Percentiles rank a stretch among this genome's conserved stretches.
phyloP scores from a whole-genome alignment of 2,797 vertebrate species.

The Perdix hodgsoniae region DNA sequence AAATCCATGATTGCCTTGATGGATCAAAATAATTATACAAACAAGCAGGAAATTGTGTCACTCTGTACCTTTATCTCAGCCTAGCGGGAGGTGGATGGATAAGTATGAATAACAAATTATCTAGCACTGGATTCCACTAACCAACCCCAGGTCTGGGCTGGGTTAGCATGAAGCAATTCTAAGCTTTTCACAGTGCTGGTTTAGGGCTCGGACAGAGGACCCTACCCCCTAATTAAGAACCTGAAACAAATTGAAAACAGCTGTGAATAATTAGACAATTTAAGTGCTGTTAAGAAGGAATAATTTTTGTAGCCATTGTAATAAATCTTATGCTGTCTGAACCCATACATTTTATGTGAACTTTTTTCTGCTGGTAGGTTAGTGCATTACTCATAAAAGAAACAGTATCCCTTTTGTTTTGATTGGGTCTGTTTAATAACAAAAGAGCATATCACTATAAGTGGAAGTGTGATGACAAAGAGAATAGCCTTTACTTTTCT shows the following conservation, averaged over 20 bases:
- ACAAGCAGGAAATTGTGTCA: constrained; percentile 74
- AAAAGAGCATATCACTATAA: constrained; percentile 80
- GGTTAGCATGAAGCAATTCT: constrained; percentile 74
- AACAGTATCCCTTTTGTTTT: constrained; percentile 95
- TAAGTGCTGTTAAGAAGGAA: constrained; percentile 95
- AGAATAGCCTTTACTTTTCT: constrained; percentile 60
- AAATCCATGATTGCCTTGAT: constrained; percentile 73
- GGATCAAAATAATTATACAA: constrained; percentile 76
- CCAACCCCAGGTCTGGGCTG: constrained; percentile 75
- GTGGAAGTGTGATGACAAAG: constrained; percentile 77
- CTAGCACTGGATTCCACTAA: constrained; percentile 81
- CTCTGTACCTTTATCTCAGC: constrained; percentile 68
- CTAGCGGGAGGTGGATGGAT: constrained; percentile 76
- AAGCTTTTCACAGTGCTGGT: constrained; percentile 81
- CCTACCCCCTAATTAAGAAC: constrained; percentile 90
- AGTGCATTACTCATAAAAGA: constrained; percentile 95
- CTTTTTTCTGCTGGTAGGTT: constrained; percentile 85
- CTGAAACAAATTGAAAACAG: constrained; percentile 92
- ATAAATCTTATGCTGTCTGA: constrained; percentile 99
- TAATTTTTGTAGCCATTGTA: constrained; percentile 95
- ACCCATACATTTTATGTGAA: constrained; percentile 87
- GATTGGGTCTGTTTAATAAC: constrained; percentile 93
- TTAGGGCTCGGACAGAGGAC: constrained; percentile 85
- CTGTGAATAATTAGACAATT: constrained; percentile 99
- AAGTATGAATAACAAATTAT: constrained; percentile 84